Base-by-base conservation (phyloP, 2,113 vertebrate species). In the Corydoras maculifer region DNA sequence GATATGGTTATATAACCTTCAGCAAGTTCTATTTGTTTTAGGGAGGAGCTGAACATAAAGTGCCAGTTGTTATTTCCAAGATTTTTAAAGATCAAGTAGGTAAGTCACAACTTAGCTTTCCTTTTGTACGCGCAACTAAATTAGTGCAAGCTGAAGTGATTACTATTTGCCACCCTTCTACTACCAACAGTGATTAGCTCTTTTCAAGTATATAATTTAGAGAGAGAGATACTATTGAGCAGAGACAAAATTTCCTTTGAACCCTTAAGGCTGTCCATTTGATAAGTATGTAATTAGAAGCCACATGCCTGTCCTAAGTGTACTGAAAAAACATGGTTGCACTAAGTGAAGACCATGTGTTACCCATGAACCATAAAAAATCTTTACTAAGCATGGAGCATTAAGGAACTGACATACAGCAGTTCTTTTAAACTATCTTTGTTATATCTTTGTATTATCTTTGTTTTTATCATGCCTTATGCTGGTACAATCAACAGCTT, bases 41-140 rank as follows among this genome's bases (percentile, higher is more conserved):
- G 95, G 95, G 95, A 62, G 95, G 95, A 67, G 90, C 92, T 18
- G 94, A 97, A 83, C 93, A 98, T 83, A 92, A 92, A 75, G 93
- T 98, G 62, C 94, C 95, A 50, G 94, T 95, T 67, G 94, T 98
- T 88, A 90, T 97, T 83, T 98, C 95, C 60, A 97, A 94, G 90
- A 93, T 97, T 83, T 93, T 95, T 83, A 95, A 93, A 91, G 91
- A 92, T 87, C 95, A 94, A 91, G 88, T 93, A 90, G 95, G 95
- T 97, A 94, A 94, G 86, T 65, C 66, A 25, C 35, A 67, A 15
- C 69, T 70, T 25, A 77, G 55, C 54, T 55, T 74, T 62, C 29
- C 61, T 74, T 64, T 58, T 51, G n/a, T 14, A 70, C 72, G 64
- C 63, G 63, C 29, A n/a, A 9, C 14, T 18, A 31, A 65, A 68